Percentiles rank a stretch among this genome's conserved stretches.
Evolutionary conservation across 1,140 invertebrate species (phyloP).

Genomic region (Orchestia grillus): DNA sequence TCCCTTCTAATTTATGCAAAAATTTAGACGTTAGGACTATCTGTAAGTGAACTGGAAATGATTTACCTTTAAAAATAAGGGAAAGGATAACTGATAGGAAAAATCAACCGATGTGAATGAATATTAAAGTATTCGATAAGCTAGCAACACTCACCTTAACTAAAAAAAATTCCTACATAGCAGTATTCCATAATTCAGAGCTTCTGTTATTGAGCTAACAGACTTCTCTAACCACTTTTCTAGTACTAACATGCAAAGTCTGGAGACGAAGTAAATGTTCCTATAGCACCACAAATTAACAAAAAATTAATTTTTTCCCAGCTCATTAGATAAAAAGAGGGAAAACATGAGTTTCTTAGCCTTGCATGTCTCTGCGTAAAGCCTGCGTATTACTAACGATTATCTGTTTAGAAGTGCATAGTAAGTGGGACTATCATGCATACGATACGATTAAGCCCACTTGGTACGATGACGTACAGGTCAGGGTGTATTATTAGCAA

Average conservation of each 20-base stretch:
- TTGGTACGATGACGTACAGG: too few relatives aligned
- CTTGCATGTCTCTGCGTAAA: background rate
- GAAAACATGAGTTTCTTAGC: background rate
- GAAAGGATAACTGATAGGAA: background rate
- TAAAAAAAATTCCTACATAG: background rate
- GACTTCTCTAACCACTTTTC: background rate
- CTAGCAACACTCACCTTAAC: background rate
- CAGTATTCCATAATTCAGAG: background rate
- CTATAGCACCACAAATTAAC: background rate
- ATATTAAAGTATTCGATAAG: background rate
- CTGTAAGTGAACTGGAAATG: background rate
- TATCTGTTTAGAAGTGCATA: background rate
- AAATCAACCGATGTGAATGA: background rate
- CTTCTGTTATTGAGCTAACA: background rate
- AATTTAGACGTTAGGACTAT: background rate
- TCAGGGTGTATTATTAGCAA: too few relatives aligned
- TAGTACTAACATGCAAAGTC: background rate
- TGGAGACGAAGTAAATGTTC: background rate
- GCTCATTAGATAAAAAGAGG: background rate
- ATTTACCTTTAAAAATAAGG: background rate
- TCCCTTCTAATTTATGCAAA: background rate
- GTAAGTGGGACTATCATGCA: too few relatives aligned
- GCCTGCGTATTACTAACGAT: background rate
- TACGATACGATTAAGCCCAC: too few relatives aligned
- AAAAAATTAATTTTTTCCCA: background rate